Percentiles rank a stretch among this genome's conserved stretches.
phyloP scores from a whole-genome alignment of 2,888 invertebrate genomes.

The Cinara cedri region DNA sequence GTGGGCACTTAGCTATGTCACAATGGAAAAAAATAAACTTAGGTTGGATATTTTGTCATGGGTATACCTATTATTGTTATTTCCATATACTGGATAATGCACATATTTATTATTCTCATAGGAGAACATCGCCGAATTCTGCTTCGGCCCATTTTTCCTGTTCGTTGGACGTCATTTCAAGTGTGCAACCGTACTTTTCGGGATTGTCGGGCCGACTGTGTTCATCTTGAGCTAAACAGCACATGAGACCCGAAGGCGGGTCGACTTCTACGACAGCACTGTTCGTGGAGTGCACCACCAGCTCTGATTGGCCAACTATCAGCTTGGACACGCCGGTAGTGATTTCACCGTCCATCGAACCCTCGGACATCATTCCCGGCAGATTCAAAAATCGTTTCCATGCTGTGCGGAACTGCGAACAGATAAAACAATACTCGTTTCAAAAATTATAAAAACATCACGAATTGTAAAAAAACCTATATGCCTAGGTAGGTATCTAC shows the following conservation, averaged over 20 bases:
- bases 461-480: too few species aligned
- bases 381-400: constrained; percentile 59
- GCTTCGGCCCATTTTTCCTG: neutral
- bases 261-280: neutral
- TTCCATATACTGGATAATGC: neutral
- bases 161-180: constrained; percentile 11
- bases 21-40: too few species aligned
- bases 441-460: too few species aligned
- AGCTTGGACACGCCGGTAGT: constrained; percentile 24
- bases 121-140: constrained; percentile 29
- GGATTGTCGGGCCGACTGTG: neutral
- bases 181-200: neutral
- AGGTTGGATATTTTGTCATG: too few species aligned
- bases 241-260: neutral
- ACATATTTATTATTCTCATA: too few species aligned
- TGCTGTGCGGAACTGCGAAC: constrained; percentile 60
- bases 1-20: too few species aligned
- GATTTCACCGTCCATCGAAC: neutral
- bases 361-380: neutral
- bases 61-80: neutral
- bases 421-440: neutral
- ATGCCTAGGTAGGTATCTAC: too few species aligned
- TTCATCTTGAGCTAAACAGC: constrained; percentile 12
- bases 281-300: neutral
- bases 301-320: constrained; percentile 5